Evolutionary conservation across 2,888 invertebrate species (phyloP).

Genomic region (Hydraecia micacea): DNA sequence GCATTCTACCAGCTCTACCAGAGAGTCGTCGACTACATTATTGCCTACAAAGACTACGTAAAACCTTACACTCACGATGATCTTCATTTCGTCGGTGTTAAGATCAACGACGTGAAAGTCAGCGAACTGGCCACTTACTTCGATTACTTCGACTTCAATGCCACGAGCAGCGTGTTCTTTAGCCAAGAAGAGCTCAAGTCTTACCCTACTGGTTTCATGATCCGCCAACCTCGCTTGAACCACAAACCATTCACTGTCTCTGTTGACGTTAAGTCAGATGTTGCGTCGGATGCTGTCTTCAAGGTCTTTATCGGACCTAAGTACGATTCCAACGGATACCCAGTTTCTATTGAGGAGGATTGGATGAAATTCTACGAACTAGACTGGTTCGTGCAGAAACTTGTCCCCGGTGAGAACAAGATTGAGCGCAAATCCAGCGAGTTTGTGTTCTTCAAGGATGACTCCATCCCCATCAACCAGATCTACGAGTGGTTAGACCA

Average conservation of each 20-base stretch:
- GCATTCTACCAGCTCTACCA: constrained; percentile 93
- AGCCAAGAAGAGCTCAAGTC: constrained; percentile 77
- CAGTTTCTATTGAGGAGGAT: constrained; percentile 88
- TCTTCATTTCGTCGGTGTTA: constrained; percentile 90
- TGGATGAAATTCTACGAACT: constrained; percentile 91
- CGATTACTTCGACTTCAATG: constrained; percentile 91
- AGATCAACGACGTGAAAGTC: constrained; percentile 91
- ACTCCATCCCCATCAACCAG: constrained; percentile 91
- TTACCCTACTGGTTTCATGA: constrained; percentile 84
- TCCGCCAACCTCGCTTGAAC: constrained; percentile 93
- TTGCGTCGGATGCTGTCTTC: constrained; percentile 89
- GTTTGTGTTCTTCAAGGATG: constrained; percentile 91
- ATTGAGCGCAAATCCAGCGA: constrained; percentile 92
- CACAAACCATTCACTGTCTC: constrained; percentile 92
- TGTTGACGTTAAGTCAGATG: constrained; percentile 91
- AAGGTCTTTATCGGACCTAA: constrained; percentile 93
- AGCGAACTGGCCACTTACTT: constrained; percentile 92
- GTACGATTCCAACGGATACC: constrained; percentile 90
- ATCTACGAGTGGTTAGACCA: constrained; percentile 91
- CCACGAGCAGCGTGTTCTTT: constrained; percentile 88
- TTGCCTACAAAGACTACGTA: constrained; percentile 91
- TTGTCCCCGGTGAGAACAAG: constrained; percentile 91
- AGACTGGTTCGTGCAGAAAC: constrained; percentile 90
- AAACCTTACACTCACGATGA: constrained; percentile 90
- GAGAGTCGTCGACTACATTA: constrained; percentile 90